These are phyloP conservation scores for Oconnorella tubifera DNA, from an alignment of 2,888 invertebrate genomes.

Conservation along the genomic window DNA sequence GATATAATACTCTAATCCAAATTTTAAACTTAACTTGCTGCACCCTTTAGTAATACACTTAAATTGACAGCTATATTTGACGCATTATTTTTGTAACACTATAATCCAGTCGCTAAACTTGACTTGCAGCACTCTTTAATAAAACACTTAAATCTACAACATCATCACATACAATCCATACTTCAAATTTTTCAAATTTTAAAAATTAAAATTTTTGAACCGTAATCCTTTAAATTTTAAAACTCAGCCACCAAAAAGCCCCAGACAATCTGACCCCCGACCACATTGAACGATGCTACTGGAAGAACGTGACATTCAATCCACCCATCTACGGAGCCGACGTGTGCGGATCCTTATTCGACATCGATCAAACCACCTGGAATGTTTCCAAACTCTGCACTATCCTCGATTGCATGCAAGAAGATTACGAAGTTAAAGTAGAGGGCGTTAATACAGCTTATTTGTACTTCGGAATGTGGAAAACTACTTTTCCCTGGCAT, in stretches of 20 bases:
- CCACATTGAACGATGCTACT: conserved; percentile 74
- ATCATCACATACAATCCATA: no score
- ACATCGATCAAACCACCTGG: conserved; percentile 27
- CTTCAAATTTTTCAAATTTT: neutral
- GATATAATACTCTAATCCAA: no score
- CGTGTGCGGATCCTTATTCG: conserved; percentile 70
- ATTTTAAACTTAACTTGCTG: no score
- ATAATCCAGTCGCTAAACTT: no score
- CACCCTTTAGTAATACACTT: no score
- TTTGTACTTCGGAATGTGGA: conserved; percentile 99
- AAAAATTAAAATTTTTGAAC: neutral
- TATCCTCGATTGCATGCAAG: conserved; percentile 23
- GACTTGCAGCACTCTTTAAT: no score
- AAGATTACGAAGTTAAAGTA: conserved; percentile 60
- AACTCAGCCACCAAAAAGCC: no score
- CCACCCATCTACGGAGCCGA: conserved; percentile 98
- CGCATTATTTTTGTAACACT: no score
- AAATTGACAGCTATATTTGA: no score
- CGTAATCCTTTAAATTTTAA: no score
- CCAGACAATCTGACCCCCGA: conserved; percentile 31
- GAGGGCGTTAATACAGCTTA: conserved; percentile 89
- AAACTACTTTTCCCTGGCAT: conserved; percentile 99
- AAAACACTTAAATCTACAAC: no score
- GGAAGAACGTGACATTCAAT: conserved; percentile 95
- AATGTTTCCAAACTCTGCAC: conserved; percentile 28